Evolutionary conservation across 2,113 vertebrate species (phyloP).

Genomic region (Stigmatopora nigra): DNA sequence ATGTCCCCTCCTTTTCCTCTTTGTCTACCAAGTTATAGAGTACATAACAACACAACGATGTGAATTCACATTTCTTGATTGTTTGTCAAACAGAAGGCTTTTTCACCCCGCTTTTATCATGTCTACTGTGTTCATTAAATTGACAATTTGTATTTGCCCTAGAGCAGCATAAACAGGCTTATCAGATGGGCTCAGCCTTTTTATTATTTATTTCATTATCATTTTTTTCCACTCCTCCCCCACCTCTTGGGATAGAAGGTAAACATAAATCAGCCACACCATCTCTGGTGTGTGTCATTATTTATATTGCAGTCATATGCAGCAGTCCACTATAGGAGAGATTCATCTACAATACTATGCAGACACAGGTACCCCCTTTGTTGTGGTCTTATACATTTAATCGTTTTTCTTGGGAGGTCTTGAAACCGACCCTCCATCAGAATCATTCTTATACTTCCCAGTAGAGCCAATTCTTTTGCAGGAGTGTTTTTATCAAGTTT

Average conservation of each 20-base stretch:
- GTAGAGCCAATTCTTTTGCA: slow-evolving; percentile 8
- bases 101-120: slow-evolving; percentile 69
- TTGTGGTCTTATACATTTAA: slow-evolving; percentile 42
- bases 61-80: slow-evolving; percentile 84
- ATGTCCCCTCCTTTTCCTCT: slow-evolving; percentile 53
- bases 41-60: slow-evolving; percentile 85
- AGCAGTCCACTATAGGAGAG: slow-evolving; percentile 54
- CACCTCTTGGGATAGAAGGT: slow-evolving; percentile 63
- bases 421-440: slow-evolving; percentile 38
- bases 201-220: slow-evolving; percentile 72
- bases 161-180: slow-evolving; percentile 71
- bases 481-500: slow-evolving; percentile 5
- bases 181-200: slow-evolving; percentile 63
- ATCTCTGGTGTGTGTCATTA: slow-evolving; percentile 59
- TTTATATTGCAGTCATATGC: slow-evolving; percentile 65
- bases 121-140: slow-evolving; percentile 74
- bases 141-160: slow-evolving; percentile 74
- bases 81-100: slow-evolving; percentile 73
- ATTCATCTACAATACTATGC: slow-evolving; percentile 39
- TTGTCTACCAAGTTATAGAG: slow-evolving; percentile 77
- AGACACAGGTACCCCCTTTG: slow-evolving; percentile 55
- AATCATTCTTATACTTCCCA: slow-evolving; percentile 22
- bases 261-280: slow-evolving; percentile 66
- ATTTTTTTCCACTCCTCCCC: slow-evolving; percentile 27
- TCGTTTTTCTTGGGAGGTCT: slow-evolving; percentile 39